Evolutionary conservation across 2,113 vertebrate genomes (phyloP), one percentile per base, ranked within the genome.

Genomic region (Salvelinus alpinus): DNA sequence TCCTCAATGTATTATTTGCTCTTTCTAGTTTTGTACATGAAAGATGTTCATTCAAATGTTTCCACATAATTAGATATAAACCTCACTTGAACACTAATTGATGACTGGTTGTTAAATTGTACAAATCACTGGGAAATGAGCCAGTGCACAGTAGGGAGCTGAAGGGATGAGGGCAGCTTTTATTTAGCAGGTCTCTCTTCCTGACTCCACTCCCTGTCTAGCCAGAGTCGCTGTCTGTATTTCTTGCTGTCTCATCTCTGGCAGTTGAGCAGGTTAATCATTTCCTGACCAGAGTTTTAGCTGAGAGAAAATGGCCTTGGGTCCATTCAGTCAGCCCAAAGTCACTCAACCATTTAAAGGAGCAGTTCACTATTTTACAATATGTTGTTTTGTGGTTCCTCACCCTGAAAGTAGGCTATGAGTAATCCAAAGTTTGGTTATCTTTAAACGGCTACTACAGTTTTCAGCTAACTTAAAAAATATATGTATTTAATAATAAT

Each of bases 221-320:
- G 54, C 54, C 54, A 18, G 54, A 57, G 54, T 57, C 54, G 2
- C n/a, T 22, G 18, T 62, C 65, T 71, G 54, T 51, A 16, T 77
- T 62, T 73, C 70, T 71, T 48, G 6, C 65, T 27, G 34, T 72
- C 24, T 25, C n/a, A 5, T 29, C 38, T 54, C 70, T 47, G 9
- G 25, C 54, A 51, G 71, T 44, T 64, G 60, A 70, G 34, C 27
- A 69, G 68, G 71, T 82, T 82, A 83, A 86, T 80, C 64, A 78
- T 84, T 82, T 80, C 75, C 84, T 79, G 29, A 73, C 73, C 78
- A 44, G 74, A 78, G 60, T 25, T 8, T 76, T 62, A 25, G 70
- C 22, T 29, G 60, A 34, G 16, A 57, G 72, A 68, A 54, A 62
- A 75, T 62, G 67, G 71, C 59, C 71, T 71, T 76, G 78, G 74